Conservation (phyloP, 2,797 vertebrate species). For the Gallinago solitaria region DNA sequence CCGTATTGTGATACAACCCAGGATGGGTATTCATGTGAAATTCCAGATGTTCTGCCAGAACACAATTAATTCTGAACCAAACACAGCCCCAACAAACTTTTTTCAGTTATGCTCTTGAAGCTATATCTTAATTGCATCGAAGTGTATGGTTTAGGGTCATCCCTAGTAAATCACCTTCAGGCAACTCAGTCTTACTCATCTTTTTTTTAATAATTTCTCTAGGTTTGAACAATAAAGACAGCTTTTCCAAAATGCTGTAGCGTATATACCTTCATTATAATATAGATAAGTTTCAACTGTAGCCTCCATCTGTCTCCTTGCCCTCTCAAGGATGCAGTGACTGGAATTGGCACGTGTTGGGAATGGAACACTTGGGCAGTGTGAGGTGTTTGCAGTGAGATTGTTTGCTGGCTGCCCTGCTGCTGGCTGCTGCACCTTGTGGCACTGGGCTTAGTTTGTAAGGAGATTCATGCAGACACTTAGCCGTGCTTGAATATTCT, state of each 20-base stretch:
- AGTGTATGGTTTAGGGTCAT: not conserved
- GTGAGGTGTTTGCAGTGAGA: not conserved
- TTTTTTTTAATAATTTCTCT: not conserved
- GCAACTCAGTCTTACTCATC: not conserved
- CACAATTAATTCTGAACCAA: not conserved
- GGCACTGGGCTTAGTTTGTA: not conserved
- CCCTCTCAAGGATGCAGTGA: not conserved
- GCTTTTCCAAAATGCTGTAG: not conserved
- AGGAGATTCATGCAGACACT: not conserved
- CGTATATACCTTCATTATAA: not conserved
- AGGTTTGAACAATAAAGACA: not conserved
- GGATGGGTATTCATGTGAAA: not conserved
- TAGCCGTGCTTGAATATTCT: not conserved
- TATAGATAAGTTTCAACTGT: rapidly evolving
- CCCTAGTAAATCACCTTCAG: not conserved
- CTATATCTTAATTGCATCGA: not conserved
- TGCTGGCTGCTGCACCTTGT: not conserved
- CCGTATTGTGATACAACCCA: not conserved
- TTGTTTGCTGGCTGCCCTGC: not conserved
- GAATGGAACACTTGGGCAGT: not conserved
- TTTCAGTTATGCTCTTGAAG: not conserved
- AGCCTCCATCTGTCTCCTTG: not conserved
- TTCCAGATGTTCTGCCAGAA: not conserved
- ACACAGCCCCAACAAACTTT: not conserved
- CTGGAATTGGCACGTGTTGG: not conserved